phyloP scores from a whole-genome alignment of 2,113 vertebrate genomes.

The Ibidorhyncha struthersii region DNA sequence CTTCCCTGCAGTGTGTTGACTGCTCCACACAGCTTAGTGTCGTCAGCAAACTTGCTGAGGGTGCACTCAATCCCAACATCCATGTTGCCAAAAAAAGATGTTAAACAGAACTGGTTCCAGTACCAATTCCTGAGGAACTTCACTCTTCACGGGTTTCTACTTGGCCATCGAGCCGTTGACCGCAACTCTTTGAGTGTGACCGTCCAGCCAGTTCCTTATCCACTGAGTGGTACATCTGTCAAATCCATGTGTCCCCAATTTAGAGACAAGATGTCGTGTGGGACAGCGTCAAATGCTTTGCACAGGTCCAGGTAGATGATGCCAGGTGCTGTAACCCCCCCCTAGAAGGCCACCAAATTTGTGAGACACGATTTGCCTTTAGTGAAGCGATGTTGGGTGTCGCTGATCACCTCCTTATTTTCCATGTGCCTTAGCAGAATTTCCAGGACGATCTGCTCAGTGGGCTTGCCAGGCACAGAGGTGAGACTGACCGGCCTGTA shows the following conservation, averaged over 20 bases:
- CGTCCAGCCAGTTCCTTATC: background rate
- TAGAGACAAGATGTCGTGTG: background rate
- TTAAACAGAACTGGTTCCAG: background rate
- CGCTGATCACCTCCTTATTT: background rate
- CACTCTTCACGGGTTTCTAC: background rate
- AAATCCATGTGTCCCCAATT: background rate
- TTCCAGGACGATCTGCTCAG: background rate
- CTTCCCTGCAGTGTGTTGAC: background rate
- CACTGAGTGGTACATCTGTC: background rate
- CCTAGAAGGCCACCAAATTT: background rate
- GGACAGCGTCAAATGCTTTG: background rate
- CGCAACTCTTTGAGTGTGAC: background rate
- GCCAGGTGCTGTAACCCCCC: background rate
- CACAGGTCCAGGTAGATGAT: background rate
- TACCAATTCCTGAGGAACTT: background rate
- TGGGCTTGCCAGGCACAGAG: background rate
- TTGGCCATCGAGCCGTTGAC: background rate
- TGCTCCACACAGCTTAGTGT: background rate
- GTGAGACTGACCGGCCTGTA: background rate
- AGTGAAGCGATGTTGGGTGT: background rate
- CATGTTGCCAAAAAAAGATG: background rate
- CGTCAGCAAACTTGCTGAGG: background rate
- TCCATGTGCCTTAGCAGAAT: background rate
- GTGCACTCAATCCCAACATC: background rate
- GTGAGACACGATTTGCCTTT: too few relatives aligned